phyloP scores from a whole-genome alignment of 37 sponge, comb jelly and placozoan genomes.

The Bolinopsis microptera region DNA sequence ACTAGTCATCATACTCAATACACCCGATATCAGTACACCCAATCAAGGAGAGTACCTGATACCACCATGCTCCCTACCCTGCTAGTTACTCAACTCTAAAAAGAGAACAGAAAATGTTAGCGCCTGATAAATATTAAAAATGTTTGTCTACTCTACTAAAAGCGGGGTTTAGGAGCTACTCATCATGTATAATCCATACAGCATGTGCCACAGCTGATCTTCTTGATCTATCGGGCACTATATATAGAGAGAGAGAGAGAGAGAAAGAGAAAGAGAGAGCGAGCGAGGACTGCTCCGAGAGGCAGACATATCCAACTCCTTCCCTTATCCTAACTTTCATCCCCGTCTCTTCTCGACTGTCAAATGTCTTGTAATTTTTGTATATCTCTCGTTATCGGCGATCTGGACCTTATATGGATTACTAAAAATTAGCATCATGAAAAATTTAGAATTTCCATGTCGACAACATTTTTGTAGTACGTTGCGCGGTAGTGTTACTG shows the following conservation, averaged over 20 bases:
- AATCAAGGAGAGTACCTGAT: too few species aligned
- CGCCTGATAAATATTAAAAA: too few species aligned
- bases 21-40: too few species aligned
- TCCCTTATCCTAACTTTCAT: not conserved
- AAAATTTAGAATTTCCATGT: slow-evolving; percentile 65
- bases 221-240: too few species aligned
- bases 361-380: slow-evolving; percentile 46
- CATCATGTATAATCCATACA: too few species aligned
- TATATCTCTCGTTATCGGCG: slow-evolving; percentile 51
- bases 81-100: too few species aligned
- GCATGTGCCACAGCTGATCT: too few species aligned
- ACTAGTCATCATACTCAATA: too few species aligned
- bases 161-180: too few species aligned
- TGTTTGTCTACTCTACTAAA: too few species aligned
- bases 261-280: not conserved
- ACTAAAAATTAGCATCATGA: slow-evolving; percentile 64
- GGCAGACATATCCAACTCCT: not conserved
- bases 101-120: too few species aligned
- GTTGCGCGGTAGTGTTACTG: not conserved
- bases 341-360: not conserved
- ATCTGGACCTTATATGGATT: slow-evolving; percentile 40
- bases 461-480: slow-evolving; percentile 55
- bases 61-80: too few species aligned
- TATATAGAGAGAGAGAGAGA: not conserved
- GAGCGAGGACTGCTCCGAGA: not conserved